Base-by-base conservation (phyloP, 2,797 vertebrate genomes). In the Cynodonichthys magdalenae region DNA sequence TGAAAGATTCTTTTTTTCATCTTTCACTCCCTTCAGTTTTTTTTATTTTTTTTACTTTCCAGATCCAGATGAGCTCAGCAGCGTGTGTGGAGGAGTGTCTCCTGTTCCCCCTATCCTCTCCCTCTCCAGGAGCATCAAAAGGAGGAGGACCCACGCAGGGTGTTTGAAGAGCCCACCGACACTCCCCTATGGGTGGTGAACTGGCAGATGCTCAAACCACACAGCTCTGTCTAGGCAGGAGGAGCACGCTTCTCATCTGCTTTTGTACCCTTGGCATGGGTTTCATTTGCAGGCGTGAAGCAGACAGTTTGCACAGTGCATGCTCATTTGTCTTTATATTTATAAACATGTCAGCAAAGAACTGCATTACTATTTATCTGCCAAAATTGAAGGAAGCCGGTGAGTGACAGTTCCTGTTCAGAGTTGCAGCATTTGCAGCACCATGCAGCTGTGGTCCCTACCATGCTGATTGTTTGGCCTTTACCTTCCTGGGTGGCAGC, bases 201-300 rank as follows among this genome's bases (percentile, higher is more conserved):
- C 87, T 92, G 90, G 90, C 91, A 92, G 89, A 92, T 92, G 91
- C 90, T 92, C 90, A 90, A 91, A 90, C 89, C 87, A 74, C 87
- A 85, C 81, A 84, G 74, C 89, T 91, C 90, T 81, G 86, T 88
- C 83, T 83, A 84, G 80, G 82, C 81, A 61, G 88, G 90, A 84
- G 74, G 78, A 86, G 83, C 75, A 80, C 80, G 81, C 83, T 80
- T 87, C 89, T 92, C 86, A 86, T 90, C 87, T 91, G 85, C 77
- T 89, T 90, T 86, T 86, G 81, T 87, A 79, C 42, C 69, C 20
- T 59, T 69, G 78, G 79, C 81, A 77, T 80, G 86, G 87, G 87
- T 80, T 87, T 79, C 57, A 57, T 63, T 63, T 11, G 28, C 69
- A 75, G 70, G 68, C 75, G 36, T 41, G 27, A 76, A 77, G 63